phyloP scores from a whole-genome alignment of 1,140 invertebrate genomes.

The Ganaspis sp. region DNA sequence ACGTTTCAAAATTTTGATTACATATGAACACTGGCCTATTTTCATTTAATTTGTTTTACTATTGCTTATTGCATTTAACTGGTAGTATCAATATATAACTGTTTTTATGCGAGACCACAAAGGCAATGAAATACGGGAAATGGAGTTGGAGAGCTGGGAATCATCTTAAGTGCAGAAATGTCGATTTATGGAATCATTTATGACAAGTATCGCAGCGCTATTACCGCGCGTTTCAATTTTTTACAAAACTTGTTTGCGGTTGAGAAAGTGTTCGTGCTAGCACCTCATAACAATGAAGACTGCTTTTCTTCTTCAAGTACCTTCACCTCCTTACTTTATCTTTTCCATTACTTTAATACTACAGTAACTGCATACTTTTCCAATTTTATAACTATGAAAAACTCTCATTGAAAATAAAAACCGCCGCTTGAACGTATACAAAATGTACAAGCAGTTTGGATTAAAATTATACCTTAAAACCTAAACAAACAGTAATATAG shows the following conservation, averaged over 20 bases:
- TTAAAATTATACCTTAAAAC: no score
- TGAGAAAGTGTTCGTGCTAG: neutral
- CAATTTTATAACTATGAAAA: neutral
- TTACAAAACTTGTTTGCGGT: slow-evolving; percentile 10
- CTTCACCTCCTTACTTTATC: neutral
- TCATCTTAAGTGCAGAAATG: neutral
- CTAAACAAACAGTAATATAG: no score
- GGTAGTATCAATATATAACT: neutral
- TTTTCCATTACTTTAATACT: neutral
- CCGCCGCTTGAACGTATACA: no score
- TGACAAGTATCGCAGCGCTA: neutral
- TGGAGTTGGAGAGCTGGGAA: neutral
- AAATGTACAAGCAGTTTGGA: no score
- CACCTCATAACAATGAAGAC: neutral
- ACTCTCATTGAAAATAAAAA: neutral
- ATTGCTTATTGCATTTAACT: no score
- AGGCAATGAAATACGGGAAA: neutral
- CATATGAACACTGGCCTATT: no score
- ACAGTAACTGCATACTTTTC: neutral
- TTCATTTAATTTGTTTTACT: no score
- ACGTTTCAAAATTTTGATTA: no score
- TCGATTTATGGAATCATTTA: neutral
- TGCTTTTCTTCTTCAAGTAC: neutral
- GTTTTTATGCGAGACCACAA: neutral
- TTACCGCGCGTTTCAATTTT: slow-evolving; percentile 2